Evolutionary conservation across 2,888 invertebrate genomes (phyloP), one percentile per base, ranked within the genome.

Genomic region (Serrognathus titanus): DNA sequence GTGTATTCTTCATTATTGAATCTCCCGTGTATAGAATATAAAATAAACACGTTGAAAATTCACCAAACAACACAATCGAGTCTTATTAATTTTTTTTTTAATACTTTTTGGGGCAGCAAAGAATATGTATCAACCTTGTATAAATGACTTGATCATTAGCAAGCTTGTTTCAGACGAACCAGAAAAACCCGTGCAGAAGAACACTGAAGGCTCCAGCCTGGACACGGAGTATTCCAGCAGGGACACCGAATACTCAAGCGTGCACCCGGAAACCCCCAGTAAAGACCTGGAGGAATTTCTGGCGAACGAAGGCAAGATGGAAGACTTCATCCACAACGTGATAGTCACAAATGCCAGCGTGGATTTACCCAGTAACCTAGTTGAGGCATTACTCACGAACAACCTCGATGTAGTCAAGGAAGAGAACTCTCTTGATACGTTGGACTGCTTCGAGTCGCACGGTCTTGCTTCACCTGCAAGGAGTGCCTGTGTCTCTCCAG

Each of bases 401-500:
- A 57, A 80, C 0, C 74, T 87, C 63, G 81, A 85, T 7, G 81
- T 85, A 1, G 80, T 87, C 0, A 78, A 81, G 4, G 88, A 88
- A 62, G 86, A 87, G 63, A 82, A 81, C 36, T 72, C 74, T 1
- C 60, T 74, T 49, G 76, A 74, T 57, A 74, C 74, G 3, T 79
- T 82, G 61, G 81, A 82, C 0, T 79, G 81, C 35, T 74, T 72
- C 6, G 79, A 81, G 41, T 65, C 66, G 48, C 79, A 79, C 54
- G 78, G 78, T 4, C 64, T 76, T 59, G 71, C 72, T 10, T 73
- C 78, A 59, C 74, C 77, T 31, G 69, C 79, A 1, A 72, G 66
- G 66, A 79, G 69, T 0, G 83, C 84, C 37, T 91, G 93, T 68
- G 89, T 88, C 4, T 93, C 93, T 0, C 93, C 94, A 0, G 92